A percentile compares a stretch with the other conserved stretches of the same genome.
Conservation (phyloP, 1,140 invertebrate genomes). For the Aphelinus certus region DNA sequence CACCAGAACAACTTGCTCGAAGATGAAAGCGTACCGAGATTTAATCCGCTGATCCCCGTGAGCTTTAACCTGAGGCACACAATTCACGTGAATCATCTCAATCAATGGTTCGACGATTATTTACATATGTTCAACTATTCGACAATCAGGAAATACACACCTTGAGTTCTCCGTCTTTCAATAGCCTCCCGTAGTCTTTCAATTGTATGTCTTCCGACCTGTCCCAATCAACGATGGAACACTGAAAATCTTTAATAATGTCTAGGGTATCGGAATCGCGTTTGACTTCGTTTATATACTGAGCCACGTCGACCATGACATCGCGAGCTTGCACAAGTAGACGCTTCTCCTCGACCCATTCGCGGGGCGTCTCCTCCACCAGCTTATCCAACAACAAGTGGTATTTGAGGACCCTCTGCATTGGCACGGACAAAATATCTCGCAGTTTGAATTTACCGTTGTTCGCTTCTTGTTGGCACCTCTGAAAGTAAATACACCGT, state of each 20-base stretch:
- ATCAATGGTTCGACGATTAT: no score
- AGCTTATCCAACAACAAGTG: slow-evolving; percentile 93
- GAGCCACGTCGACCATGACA: slow-evolving; percentile 95
- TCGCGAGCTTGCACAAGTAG: slow-evolving; percentile 89
- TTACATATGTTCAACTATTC: neutral
- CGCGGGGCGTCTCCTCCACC: slow-evolving; percentile 87
- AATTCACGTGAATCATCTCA: neutral
- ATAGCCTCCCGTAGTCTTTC: slow-evolving; percentile 88
- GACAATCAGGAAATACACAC: slow-evolving; percentile 51
- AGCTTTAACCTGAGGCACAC: slow-evolving; percentile 72
- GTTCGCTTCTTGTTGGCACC: slow-evolving; percentile 92
- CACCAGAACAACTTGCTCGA: slow-evolving; percentile 95
- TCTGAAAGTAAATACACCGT: slow-evolving; percentile 64
- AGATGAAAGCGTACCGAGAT: slow-evolving; percentile 93
- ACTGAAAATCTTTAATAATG: slow-evolving; percentile 90
- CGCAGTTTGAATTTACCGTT: slow-evolving; percentile 94
- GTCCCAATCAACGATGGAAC: slow-evolving; percentile 83
- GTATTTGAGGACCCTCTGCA: slow-evolving; percentile 98
- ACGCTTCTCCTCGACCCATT: slow-evolving; percentile 83
- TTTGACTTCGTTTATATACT: slow-evolving; percentile 99
- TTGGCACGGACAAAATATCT: slow-evolving; percentile 95
- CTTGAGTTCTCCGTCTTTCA: slow-evolving; percentile 93
- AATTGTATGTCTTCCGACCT: slow-evolving; percentile 82
- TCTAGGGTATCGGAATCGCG: slow-evolving; percentile 92
- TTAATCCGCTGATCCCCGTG: slow-evolving; percentile 89